Percentiles rank a stretch among this genome's conserved stretches.
Conservation (phyloP, 2,797 vertebrate species). For the Onychomys leucogaster region DNA sequence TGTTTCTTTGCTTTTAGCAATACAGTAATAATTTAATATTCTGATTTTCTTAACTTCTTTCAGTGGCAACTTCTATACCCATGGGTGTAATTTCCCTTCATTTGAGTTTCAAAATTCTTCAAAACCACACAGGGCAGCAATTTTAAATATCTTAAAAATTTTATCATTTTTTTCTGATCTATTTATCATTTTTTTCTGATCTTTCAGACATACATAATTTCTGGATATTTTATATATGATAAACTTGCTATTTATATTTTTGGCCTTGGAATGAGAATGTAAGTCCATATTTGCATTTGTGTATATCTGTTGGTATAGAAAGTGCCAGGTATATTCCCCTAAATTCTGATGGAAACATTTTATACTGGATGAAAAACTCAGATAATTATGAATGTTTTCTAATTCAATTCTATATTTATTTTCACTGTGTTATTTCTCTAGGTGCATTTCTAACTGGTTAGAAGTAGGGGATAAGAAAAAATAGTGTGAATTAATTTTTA, state of each 20-base stretch:
- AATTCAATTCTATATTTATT: neutral
- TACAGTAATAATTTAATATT: too few species aligned
- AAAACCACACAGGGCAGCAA: neutral
- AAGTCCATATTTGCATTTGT: too few species aligned
- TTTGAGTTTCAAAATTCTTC: neutral
- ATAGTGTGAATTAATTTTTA: neutral
- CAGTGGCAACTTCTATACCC: too few species aligned
- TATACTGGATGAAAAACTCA: neutral
- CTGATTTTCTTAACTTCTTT: too few species aligned
- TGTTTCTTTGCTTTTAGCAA: neutral
- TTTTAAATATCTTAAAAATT: neutral
- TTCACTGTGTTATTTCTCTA: neutral
- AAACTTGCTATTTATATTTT: neutral
- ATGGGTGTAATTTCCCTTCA: neutral
- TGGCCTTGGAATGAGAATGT: conserved; percentile 19
- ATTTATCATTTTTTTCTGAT: neutral
- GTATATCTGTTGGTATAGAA: too few species aligned
- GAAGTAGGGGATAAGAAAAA: neutral
- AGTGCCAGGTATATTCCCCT: too few species aligned
- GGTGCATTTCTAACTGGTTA: neutral
- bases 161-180: neutral
- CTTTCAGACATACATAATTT: neutral
- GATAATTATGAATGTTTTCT: neutral
- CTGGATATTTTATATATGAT: neutral
- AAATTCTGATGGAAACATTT: too few species aligned